Evolutionary conservation across 2,113 vertebrate species (phyloP), one percentile per base, ranked within the genome.

Genomic region (Kryptolebias marmoratus): DNA sequence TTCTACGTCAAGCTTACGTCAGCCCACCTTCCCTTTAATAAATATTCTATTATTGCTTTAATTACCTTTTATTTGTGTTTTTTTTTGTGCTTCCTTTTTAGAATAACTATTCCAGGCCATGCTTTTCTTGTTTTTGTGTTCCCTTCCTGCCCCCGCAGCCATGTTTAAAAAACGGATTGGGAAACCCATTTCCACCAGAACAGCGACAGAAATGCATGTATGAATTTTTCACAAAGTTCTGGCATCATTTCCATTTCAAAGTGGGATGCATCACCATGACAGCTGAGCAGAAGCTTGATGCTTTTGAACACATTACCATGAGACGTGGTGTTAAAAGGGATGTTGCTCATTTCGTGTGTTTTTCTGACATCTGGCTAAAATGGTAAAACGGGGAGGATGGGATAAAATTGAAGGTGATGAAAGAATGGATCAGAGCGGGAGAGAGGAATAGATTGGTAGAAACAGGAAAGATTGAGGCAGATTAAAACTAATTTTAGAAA

Each of bases 201-300:
- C 22, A 18, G 50, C 56, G 47, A 9, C 22, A 10, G 60, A 48
- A 9, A 0, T 45, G 10, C 58, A 44, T 14, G 36, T n/a, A 42
- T 14, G 22, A 5, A 47, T 63, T 63, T 48, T 63, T 45, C 27
- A 15, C 18, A 31, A 48, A 16, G 27, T 16, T 31, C 42, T 27
- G 59, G 44, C 11, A 13, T 49, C 27, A 48, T 63, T 47, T 48
- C 11, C 44, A 48, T 63, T 63, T 30, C 60, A 48, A 63, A 47
- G 60, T 62, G 32, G 11, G 16, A 58, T 16, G 14, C 30, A 15
- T 58, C 56, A 58, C 7, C 10, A 28, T 31, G 32, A 16, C 15
- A 18, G 56, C 6, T 36, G 30, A 59, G 57, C 32, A 59, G 57
- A 18, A 59, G 36, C 36, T 59, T 7, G 22, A n/a, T 59, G 57